phyloP scores from a whole-genome alignment of 37 sponge, comb jelly and placozoan genomes.

The Lycopodina hypogea region DNA sequence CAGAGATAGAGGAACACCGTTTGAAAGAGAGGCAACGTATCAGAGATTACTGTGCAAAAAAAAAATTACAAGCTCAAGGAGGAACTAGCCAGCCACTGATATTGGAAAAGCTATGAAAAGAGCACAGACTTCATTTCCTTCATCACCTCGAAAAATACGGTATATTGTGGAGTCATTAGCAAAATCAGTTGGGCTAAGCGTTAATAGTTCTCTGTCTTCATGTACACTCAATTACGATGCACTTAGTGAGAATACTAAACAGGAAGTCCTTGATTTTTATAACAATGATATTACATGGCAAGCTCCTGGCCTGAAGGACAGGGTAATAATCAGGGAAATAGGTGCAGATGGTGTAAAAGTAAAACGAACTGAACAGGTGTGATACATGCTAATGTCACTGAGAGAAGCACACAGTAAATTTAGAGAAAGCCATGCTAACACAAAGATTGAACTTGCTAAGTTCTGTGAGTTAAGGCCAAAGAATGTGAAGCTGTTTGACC shows the following conservation, averaged over 20 bases:
- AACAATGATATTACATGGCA: constrained; percentile 46
- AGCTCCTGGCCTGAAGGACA: constrained; percentile 42
- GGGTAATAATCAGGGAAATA: constrained; percentile 11
- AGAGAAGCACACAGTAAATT: constrained; percentile 41
- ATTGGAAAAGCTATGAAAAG: constrained; percentile 14
- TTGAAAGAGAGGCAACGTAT: background rate
- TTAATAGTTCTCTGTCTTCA: background rate
- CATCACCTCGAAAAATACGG: constrained; percentile 1
- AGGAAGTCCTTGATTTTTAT: constrained; percentile 11
- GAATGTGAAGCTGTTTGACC: constrained; percentile 43
- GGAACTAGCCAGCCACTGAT: background rate
- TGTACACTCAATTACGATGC: background rate
- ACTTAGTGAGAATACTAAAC: background rate
- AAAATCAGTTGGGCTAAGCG: background rate
- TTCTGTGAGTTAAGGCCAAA: constrained; percentile 38
- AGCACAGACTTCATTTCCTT: background rate
- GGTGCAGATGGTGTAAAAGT: constrained; percentile 10
- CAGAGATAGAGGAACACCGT: no score
- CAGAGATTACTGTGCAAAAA: background rate
- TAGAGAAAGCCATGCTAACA: constrained; percentile 7
- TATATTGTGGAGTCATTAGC: background rate
- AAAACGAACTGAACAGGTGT: constrained; percentile 24
- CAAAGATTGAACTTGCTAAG: no score
- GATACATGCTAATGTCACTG: constrained; percentile 45
- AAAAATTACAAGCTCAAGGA: background rate